These are phyloP conservation scores for Trissolcus japonicus DNA, from an alignment of 2,888 invertebrate species.

Conservation along the genomic window DNA sequence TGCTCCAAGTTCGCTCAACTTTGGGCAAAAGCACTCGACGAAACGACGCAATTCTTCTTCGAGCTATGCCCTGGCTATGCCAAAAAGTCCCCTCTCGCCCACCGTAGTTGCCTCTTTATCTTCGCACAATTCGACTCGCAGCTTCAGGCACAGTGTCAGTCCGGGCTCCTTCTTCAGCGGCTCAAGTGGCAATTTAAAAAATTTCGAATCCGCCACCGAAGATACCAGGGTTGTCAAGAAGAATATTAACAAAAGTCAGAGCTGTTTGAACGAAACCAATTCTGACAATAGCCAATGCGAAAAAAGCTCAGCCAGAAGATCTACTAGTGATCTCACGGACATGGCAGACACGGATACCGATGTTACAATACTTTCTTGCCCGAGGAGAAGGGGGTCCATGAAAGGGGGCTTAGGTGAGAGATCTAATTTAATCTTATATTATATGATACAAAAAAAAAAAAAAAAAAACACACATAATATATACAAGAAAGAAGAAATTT, in stretches of 20 bases:
- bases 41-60: constrained; percentile 66
- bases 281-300: constrained; percentile 49
- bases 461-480: too few relatives aligned
- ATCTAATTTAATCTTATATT: too few relatives aligned
- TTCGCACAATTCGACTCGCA: constrained; percentile 18
- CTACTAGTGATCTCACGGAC: constrained; percentile 87
- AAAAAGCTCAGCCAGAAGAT: constrained; percentile 78
- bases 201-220: constrained; percentile 12
- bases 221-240: constrained; percentile 44
- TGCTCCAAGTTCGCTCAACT: constrained; percentile 61
- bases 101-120: constrained; percentile 61
- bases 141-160: constrained; percentile 4
- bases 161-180: constrained; percentile 14
- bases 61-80: constrained; percentile 60
- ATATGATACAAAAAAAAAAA: too few relatives aligned
- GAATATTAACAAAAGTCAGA: constrained; percentile 70
- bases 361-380: constrained; percentile 81
- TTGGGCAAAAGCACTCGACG: constrained; percentile 62
- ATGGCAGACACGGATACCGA: constrained; percentile 79
- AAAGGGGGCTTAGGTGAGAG: constrained; percentile 72
- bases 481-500: too few relatives aligned
- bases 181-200: constrained; percentile 33
- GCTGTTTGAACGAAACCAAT: constrained; percentile 65
- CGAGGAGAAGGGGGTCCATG: constrained; percentile 82
- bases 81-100: constrained; percentile 66